Conservation (phyloP, 2,113 vertebrate species). For the Hydrolagus affinis region DNA sequence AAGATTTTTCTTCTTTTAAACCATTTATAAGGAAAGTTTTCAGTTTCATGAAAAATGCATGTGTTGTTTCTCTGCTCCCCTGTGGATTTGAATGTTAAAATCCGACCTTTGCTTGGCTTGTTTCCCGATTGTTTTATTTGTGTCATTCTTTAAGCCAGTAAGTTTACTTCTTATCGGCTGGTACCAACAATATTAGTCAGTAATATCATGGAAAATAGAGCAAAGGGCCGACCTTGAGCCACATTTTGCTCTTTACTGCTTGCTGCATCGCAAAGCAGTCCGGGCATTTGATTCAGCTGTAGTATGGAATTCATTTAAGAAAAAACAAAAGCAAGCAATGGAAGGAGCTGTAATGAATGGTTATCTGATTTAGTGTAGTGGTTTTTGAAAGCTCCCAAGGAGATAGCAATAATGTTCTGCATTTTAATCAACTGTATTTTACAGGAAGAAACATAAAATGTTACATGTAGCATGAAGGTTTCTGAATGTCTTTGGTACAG, state of each 20-base stretch:
- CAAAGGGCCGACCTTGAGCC: not conserved
- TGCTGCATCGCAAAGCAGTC: not conserved
- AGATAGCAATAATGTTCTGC: too few relatives aligned
- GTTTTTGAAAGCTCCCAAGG: too few relatives aligned
- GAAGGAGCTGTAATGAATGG: not conserved
- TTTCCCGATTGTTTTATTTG: not conserved
- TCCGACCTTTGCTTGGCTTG: not conserved
- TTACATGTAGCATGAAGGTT: too few relatives aligned
- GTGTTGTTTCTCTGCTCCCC: not conserved
- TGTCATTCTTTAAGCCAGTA: not conserved
- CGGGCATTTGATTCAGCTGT: not conserved
- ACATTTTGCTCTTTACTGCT: not conserved
- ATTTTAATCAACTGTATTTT: too few relatives aligned
- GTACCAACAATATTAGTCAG: not conserved
- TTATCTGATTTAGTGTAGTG: not conserved
- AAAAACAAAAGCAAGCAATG: not conserved
- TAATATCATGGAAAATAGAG: too few relatives aligned
- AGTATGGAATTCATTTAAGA: not conserved
- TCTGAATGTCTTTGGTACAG: too few relatives aligned
- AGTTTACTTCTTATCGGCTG: not conserved
- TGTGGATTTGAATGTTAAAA: not conserved
- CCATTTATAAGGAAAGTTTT: not conserved
- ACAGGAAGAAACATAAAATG: too few relatives aligned
- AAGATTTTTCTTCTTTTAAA: not conserved
- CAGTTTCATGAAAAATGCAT: not conserved